Conservation (phyloP, 2,888 invertebrate genomes). For the Dromius quadrimaculatus region DNA sequence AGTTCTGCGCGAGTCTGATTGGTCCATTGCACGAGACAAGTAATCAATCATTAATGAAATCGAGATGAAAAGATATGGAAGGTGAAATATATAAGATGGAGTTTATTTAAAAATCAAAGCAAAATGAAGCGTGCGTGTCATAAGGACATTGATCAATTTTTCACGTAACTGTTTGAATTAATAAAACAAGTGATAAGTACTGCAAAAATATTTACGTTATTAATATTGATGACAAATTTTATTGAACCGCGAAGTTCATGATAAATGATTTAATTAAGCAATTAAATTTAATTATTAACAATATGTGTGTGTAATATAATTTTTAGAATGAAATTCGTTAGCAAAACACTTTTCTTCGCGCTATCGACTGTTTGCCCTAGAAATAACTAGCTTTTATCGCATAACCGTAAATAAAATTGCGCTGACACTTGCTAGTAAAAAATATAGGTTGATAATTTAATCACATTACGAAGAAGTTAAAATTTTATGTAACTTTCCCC, state of each 20-base stretch:
- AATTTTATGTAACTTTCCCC: conserved; percentile 42
- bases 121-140: conserved; percentile 22
- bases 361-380: conserved; percentile 40
- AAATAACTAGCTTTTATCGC: conserved; percentile 35
- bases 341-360: conserved; percentile 14
- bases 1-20: conserved; percentile 27
- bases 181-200: conserved; percentile 16
- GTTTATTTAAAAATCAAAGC: not conserved
- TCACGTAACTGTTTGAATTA: conserved; percentile 34
- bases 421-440: conserved; percentile 44
- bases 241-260: conserved; percentile 4
- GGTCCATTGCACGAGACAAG: conserved; percentile 40
- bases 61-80: conserved; percentile 45
- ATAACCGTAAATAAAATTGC: conserved; percentile 33
- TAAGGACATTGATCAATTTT: conserved; percentile 38
- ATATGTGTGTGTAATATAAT: not conserved
- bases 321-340: conserved; percentile 5
- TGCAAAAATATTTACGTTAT: not conserved
- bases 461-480: conserved; percentile 47
- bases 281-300: not conserved
- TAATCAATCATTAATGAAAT: conserved; percentile 47
- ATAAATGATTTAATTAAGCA: not conserved
- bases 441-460: conserved; percentile 48
- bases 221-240: conserved; percentile 30
- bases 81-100: conserved; percentile 43